Conservation (phyloP, 2,888 invertebrate species). For the Anthophora plumipes region DNA sequence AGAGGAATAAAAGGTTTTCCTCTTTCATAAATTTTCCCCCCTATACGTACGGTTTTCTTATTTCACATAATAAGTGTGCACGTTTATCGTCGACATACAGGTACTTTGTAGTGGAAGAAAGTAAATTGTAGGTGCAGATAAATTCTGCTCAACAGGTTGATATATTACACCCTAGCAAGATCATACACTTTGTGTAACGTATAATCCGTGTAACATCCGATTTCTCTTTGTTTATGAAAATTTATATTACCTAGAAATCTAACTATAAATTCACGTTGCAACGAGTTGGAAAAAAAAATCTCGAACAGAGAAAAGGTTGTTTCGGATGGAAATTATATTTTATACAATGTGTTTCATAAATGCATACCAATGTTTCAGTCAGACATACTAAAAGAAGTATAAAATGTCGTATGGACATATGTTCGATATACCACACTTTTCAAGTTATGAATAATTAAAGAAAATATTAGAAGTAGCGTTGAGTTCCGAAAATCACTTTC, state of each 20-base stretch:
- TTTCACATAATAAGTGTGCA: constrained; percentile 37
- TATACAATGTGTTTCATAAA: too few species aligned
- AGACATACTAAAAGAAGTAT: too few species aligned
- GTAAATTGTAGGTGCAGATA: constrained; percentile 49
- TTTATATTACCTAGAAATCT: background rate
- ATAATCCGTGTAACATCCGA: background rate
- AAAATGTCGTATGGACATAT: too few species aligned
- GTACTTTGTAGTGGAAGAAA: constrained; percentile 10
- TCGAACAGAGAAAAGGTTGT: too few species aligned
- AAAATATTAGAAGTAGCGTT: too few species aligned
- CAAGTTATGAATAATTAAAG: too few species aligned
- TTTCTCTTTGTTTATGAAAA: background rate
- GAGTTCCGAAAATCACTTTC: too few species aligned
- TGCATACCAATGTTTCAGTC: too few species aligned
- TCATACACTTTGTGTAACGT: background rate
- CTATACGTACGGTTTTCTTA: constrained; percentile 12
- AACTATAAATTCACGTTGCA: background rate
- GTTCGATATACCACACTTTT: too few species aligned
- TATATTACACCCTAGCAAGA: constrained; percentile 32
- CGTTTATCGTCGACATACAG: constrained; percentile 23
- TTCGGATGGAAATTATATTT: too few species aligned
- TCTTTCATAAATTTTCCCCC: constrained; percentile 13
- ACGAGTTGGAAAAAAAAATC: too few species aligned
- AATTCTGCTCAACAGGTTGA: constrained; percentile 52
- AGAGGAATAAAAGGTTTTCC: background rate